phyloP scores from a whole-genome alignment of 2,113 vertebrate species.

The Chaenocephalus aceratus region DNA sequence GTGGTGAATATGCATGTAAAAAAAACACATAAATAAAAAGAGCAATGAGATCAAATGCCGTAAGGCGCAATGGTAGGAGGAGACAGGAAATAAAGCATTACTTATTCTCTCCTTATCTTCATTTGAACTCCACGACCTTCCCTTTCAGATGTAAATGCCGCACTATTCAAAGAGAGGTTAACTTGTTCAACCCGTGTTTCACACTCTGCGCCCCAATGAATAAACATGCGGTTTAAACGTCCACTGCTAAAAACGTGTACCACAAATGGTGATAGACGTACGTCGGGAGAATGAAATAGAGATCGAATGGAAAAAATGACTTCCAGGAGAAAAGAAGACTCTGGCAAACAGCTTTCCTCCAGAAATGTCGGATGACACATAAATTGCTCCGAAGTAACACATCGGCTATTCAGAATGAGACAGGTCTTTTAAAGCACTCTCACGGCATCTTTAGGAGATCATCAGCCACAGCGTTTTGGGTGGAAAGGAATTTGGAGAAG shows the following conservation, averaged over 20 bases:
- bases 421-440: background rate
- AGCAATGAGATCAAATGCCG: conserved; percentile 57
- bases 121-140: conserved; percentile 69
- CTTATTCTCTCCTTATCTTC: conserved; percentile 60
- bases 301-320: conserved; percentile 4
- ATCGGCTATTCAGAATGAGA: background rate
- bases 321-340: background rate
- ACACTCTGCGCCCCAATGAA: conserved; percentile 51
- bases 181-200: conserved; percentile 56
- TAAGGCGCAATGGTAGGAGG: conserved; percentile 49
- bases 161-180: conserved; percentile 75
- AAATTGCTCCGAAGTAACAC: conserved; percentile 10
- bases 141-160: conserved; percentile 77
- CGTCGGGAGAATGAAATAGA: background rate
- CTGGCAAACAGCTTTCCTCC: conserved; percentile 11
- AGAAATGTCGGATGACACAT: conserved; percentile 16
- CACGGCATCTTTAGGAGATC: background rate
- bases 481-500: background rate
- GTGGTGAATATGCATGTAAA: background rate
- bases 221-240: conserved; percentile 66
- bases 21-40: conserved; percentile 39
- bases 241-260: conserved; percentile 26
- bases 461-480: background rate
- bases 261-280: conserved; percentile 44
- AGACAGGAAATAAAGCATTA: conserved; percentile 38